A percentile compares a stretch with the other conserved stretches of the same genome.
Evolutionary conservation across 2,113 vertebrate species (phyloP).

Genomic region (Platichthys flesus): DNA sequence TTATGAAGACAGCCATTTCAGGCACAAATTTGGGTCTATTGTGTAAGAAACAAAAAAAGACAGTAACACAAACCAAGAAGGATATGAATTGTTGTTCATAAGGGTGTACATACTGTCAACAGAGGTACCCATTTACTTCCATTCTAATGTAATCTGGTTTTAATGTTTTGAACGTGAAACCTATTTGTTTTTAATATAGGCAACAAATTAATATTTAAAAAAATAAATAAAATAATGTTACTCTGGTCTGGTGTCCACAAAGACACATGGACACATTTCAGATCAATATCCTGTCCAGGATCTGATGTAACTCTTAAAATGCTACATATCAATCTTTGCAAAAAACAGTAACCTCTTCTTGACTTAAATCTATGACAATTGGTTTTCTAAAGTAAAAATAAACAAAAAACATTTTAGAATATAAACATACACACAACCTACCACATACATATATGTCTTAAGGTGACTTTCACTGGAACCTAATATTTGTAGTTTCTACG

Average conservation of each 20-base stretch:
- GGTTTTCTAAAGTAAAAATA: background rate
- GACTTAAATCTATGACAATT: background rate
- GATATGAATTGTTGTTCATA: background rate
- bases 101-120: background rate
- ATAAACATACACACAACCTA: background rate
- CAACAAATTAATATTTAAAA: slow-evolving; percentile 9
- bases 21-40: background rate
- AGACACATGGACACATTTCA: background rate
- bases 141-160: background rate
- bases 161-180: background rate
- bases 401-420: background rate
- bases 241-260: slow-evolving; percentile 8
- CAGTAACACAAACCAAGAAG: slow-evolving; percentile 19
- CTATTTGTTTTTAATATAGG: slow-evolving; percentile 5
- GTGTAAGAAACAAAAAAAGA: background rate
- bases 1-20: background rate
- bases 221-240: slow-evolving; percentile 35
- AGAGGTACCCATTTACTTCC: background rate
- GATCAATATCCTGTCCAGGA: background rate
- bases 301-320: slow-evolving; percentile 2
- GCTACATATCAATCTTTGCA: background rate
- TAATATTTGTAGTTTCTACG: background rate
- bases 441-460: background rate
- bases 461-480: background rate
- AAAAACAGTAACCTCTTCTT: background rate